Evolutionary conservation across 2,797 vertebrate species (phyloP), one percentile per base, ranked within the genome.

Genomic region (Staurois parvus): DNA sequence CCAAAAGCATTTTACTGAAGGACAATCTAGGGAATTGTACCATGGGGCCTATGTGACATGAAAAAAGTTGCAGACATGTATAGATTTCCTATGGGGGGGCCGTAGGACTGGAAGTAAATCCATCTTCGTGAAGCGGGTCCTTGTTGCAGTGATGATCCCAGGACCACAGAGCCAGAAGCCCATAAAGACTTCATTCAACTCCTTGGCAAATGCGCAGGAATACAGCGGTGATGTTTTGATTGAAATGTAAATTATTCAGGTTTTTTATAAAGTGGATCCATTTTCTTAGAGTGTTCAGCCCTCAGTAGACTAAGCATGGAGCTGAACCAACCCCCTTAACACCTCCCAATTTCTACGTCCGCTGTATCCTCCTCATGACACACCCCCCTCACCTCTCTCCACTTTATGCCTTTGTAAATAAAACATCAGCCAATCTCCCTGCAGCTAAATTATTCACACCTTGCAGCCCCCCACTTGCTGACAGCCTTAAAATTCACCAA

Each of bases 401-500:
- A 48, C 40, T 77, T 72, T 72, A 42, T 66, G 48, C 52, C 79
- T 59, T 81, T 45, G 79, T 86, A 77, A 86, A 86, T 86, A 86
- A 86, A 86, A 76, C 79, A 86, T 86, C 48, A 82, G 79, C 79
- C 48, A 81, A 81, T 86, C 85, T 86, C 82, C 79, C 85, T 77
- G 79, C 79, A 77, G 79, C 84, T 86, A 81, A 86, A 86, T 86
- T 86, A 86, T 86, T 86, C 76, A 86, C 79, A 86, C 79, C 74
- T 72, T 82, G 34, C 72, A 64, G 69, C 84, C 70, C 56, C 76
- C 70, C 59, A 37, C 70, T 80, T 81, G 79, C 85, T 86, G 85
- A 86, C 79, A 24, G 74, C 79, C 85, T 77, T 48, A 82, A 72
- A 86, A 72, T 72, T 66, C 73, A 72, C 48, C 72, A 56, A 59